phyloP scores from a whole-genome alignment of 2,797 vertebrate species.

The Clangula hyemalis region DNA sequence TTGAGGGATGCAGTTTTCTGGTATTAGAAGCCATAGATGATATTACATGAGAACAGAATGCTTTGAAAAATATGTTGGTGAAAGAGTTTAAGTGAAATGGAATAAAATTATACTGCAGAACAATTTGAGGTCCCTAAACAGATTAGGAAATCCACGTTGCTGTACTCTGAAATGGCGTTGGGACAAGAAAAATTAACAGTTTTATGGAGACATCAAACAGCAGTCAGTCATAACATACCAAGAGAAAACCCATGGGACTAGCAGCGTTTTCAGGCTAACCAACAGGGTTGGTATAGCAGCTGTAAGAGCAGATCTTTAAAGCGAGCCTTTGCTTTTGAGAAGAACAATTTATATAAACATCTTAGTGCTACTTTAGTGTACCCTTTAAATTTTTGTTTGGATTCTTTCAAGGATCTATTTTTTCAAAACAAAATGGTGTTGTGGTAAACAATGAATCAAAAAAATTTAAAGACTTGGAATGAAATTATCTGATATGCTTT shows the following conservation, averaged over 20 bases:
- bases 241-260: background rate
- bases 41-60: background rate
- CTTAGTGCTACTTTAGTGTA: background rate
- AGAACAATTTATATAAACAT: background rate
- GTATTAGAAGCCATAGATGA: background rate
- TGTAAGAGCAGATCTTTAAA: conserved; percentile 12
- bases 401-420: conserved; percentile 15
- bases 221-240: background rate
- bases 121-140: background rate
- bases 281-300: background rate
- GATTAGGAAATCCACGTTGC: background rate
- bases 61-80: background rate
- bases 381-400: conserved; percentile 25
- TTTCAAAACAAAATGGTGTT: conserved; percentile 30
- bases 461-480: background rate
- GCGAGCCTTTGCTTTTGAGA: background rate
- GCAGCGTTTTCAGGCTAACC: background rate
- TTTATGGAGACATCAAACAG: background rate
- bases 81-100: background rate
- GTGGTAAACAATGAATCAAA: background rate
- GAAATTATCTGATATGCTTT: background rate
- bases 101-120: background rate
- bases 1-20: background rate
- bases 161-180: background rate
- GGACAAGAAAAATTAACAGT: background rate